Evolutionary conservation across 2,888 invertebrate species (phyloP).

Genomic region (Tubiluchus corallicola): DNA sequence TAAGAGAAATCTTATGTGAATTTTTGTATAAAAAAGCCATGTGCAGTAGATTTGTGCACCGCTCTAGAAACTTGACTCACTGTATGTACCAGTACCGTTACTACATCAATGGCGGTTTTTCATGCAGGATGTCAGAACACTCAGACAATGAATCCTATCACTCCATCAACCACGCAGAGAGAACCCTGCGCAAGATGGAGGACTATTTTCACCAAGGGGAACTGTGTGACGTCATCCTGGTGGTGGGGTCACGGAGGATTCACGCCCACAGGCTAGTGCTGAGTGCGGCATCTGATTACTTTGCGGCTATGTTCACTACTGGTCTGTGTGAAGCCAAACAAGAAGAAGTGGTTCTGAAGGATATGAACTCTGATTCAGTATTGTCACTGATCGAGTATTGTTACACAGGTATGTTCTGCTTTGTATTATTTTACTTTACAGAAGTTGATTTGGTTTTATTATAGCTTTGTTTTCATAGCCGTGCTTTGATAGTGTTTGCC

Average conservation of each 20-base stretch:
- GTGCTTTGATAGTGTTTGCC: too few species aligned
- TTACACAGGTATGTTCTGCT: constrained; percentile 65
- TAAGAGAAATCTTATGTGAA: too few species aligned
- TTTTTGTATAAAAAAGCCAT: too few species aligned
- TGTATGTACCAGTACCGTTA: not conserved
- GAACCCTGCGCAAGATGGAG: constrained; percentile 59
- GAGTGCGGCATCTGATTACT: constrained; percentile 80
- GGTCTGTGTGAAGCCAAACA: constrained; percentile 62
- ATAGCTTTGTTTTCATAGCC: too few species aligned
- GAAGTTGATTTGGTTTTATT: too few species aligned
- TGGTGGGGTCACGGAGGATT: constrained; percentile 49
- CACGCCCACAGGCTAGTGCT: constrained; percentile 70
- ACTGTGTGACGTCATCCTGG: constrained; percentile 66
- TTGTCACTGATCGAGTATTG: constrained; percentile 69
- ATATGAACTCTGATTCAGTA: constrained; percentile 67
- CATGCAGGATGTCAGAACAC: constrained; percentile 5
- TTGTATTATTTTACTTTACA: too few species aligned
- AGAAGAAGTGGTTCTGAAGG: constrained; percentile 60
- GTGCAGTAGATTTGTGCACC: not conserved
- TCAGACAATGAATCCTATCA: constrained; percentile 23
- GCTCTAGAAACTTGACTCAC: not conserved
- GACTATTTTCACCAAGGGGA: constrained; percentile 58
- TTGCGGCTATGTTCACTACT: constrained; percentile 85
- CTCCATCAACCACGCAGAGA: constrained; percentile 49
- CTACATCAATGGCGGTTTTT: not conserved